Percentiles rank a stretch among this genome's conserved stretches.
These are phyloP conservation scores for Aplysina aerophoba DNA, from an alignment of 37 sponge, comb jelly and placozoan genomes.

Conservation along the genomic window DNA sequence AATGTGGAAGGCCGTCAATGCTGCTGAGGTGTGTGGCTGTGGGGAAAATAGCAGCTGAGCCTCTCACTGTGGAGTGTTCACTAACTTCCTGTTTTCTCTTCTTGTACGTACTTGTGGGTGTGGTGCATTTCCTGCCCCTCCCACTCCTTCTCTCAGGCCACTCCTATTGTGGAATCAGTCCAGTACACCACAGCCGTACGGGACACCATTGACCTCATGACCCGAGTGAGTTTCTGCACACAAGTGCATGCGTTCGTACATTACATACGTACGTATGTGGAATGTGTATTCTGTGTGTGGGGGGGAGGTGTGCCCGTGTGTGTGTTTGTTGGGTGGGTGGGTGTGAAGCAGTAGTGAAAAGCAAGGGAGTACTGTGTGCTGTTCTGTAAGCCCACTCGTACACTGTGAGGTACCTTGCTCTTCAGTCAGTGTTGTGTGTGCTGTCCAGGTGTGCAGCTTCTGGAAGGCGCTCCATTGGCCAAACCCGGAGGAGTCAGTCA, in stretches of 20 bases:
- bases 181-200: conserved; percentile 20
- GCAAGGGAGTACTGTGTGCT: too few species aligned
- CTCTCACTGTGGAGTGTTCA: too few species aligned
- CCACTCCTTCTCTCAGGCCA: not conserved
- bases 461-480: not conserved
- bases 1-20: conserved; percentile 34
- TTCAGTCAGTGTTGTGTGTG: not conserved
- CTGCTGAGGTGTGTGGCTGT: conserved; percentile 9
- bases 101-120: too few species aligned
- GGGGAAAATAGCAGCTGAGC: not conserved
- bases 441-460: conserved; percentile 26
- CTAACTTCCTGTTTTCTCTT: too few species aligned
- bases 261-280: not conserved
- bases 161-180: conserved; percentile 3
- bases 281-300: not conserved
- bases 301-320: not conserved
- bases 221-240: conserved; percentile 11
- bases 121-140: not conserved
- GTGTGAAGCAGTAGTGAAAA: too few species aligned
- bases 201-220: conserved; percentile 26
- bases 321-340: too few species aligned
- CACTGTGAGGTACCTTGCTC: too few species aligned
- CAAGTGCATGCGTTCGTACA: too few species aligned
- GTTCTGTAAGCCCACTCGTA: too few species aligned
- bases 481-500: not conserved